These are phyloP conservation scores for Pomacea canaliculata DNA, from an alignment of 2,888 invertebrate genomes.

Conservation along the genomic window DNA sequence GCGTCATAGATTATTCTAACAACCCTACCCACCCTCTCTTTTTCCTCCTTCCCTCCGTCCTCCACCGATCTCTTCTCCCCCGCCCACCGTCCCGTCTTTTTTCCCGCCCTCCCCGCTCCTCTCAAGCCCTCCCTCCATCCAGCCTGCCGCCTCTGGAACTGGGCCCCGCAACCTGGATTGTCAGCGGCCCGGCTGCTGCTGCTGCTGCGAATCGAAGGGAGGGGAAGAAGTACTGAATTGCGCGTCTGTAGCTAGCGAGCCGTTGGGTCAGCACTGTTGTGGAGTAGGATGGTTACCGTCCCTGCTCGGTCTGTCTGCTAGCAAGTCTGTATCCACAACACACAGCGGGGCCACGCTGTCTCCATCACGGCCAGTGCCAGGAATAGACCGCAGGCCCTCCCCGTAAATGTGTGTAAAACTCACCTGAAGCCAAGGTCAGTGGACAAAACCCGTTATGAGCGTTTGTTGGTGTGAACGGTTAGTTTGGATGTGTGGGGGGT, in stretches of 20 bases:
- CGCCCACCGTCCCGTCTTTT: neutral
- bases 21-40: neutral
- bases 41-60: neutral
- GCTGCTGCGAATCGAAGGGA: neutral
- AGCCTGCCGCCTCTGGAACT: neutral
- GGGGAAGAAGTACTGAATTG: neutral
- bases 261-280: constrained; percentile 1
- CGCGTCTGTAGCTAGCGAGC: constrained; percentile 5
- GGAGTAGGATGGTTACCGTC: neutral
- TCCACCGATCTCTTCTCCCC: neutral
- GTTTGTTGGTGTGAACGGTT: no score
- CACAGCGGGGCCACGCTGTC: no score
- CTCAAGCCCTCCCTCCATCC: neutral
- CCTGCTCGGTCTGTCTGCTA: constrained; percentile 1
- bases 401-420: no score
- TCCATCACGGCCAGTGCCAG: no score
- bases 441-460: no score
- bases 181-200: constrained; percentile 11
- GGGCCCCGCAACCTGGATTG: constrained; percentile 24
- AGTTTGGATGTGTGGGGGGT: no score
- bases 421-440: no score
- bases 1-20: constrained; percentile 24
- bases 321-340: neutral
- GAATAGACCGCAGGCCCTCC: no score
- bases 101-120: neutral